Conservation (phyloP, 2,113 vertebrate genomes). For the Solea senegalensis region DNA sequence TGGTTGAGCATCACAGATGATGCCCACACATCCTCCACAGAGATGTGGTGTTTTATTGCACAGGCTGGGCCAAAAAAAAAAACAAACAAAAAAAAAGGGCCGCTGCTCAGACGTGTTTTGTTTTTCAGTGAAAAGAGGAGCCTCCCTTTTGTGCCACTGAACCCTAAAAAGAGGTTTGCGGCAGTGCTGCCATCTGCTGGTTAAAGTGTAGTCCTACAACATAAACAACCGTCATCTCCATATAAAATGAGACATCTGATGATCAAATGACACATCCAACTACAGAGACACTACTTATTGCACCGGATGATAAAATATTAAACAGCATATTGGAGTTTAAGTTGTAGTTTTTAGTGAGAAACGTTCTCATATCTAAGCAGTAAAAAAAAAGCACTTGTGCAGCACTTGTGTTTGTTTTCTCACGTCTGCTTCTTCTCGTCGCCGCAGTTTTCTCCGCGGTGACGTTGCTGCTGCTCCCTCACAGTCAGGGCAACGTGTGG, state of each 20-base stretch:
- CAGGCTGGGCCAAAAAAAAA: constrained; percentile 26
- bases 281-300: too few relatives aligned
- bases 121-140: constrained; percentile 25
- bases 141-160: constrained; percentile 59
- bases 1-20: not conserved
- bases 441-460: constrained; percentile 91
- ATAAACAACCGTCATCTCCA: not conserved
- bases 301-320: too few relatives aligned
- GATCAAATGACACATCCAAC: too few relatives aligned
- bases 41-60: constrained; percentile 10
- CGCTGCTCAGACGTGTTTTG: constrained; percentile 12
- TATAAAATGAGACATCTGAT: too few relatives aligned
- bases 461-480: constrained; percentile 90
- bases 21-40: not conserved
- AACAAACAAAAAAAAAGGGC: constrained; percentile 4
- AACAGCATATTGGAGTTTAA: too few relatives aligned
- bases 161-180: constrained; percentile 10
- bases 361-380: too few relatives aligned
- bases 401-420: not conserved
- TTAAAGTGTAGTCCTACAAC: not conserved
- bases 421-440: constrained; percentile 28
- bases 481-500: constrained; percentile 96
- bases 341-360: too few relatives aligned
- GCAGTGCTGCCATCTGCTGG: constrained; percentile 58
- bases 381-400: not conserved